Percentiles rank a stretch among this genome's conserved stretches.
phyloP scores from a whole-genome alignment of 2,113 vertebrate species.

The human (Homo sapiens) region GRCh38 chr13:29365501-29366000 shows the following conservation, averaged over 20 bases:
- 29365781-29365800: background rate
- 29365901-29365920: background rate
- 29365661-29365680: background rate
- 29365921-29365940: background rate
- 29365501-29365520: too few relatives aligned
- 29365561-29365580: background rate
- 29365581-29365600: background rate
- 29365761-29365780: rapidly evolving
- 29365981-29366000: background rate
- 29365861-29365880: background rate
- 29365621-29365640: too few relatives aligned
- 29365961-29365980: background rate
- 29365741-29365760: rapidly evolving
- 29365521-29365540: background rate
- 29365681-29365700: background rate
- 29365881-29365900: background rate
- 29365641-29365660: background rate
- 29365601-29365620: background rate
- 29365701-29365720: rapidly evolving
- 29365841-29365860: background rate
- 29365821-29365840: background rate
- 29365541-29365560: background rate
- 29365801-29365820: background rate
- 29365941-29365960: background rate
- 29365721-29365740: background rate